A percentile compares a stretch with the other conserved stretches of the same genome.
phyloP scores from a whole-genome alignment of 2,888 invertebrate species.

The Nomada ruficornis region DNA sequence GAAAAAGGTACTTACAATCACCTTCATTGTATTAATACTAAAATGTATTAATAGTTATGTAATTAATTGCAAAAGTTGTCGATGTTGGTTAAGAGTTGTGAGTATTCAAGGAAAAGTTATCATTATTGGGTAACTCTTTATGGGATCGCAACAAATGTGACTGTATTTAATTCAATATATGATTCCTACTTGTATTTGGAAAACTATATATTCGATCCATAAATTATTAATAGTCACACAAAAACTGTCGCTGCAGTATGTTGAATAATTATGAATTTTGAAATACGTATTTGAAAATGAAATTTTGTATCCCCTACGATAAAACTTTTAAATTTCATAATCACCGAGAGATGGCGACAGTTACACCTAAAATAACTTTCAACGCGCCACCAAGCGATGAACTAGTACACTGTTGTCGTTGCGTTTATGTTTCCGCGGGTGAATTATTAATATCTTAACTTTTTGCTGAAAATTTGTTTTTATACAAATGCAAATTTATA shows the following conservation, averaged over 20 bases:
- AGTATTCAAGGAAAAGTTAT: background rate
- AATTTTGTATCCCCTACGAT: background rate
- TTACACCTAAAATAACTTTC: background rate
- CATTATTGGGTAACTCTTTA: background rate
- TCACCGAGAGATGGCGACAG: constrained; percentile 8
- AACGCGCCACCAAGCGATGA: background rate
- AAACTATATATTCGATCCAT: background rate
- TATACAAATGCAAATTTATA: background rate
- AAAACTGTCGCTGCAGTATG: background rate
- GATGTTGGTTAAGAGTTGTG: background rate
- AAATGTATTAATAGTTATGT: no score
- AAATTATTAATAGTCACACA: background rate
- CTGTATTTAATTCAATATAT: background rate
- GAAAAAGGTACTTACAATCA: no score
- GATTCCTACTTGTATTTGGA: background rate
- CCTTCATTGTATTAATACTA: no score
- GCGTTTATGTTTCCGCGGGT: constrained; percentile 22
- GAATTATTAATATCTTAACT: constrained; percentile 8
- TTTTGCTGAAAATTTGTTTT: background rate
- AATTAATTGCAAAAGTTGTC: background rate
- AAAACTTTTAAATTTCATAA: background rate
- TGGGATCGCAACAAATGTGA: background rate
- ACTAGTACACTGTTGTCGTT: background rate
- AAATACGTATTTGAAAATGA: background rate
- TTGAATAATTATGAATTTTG: background rate